Conservation (phyloP, 2,888 invertebrate species). For the Glyphotaelius pellucidus region DNA sequence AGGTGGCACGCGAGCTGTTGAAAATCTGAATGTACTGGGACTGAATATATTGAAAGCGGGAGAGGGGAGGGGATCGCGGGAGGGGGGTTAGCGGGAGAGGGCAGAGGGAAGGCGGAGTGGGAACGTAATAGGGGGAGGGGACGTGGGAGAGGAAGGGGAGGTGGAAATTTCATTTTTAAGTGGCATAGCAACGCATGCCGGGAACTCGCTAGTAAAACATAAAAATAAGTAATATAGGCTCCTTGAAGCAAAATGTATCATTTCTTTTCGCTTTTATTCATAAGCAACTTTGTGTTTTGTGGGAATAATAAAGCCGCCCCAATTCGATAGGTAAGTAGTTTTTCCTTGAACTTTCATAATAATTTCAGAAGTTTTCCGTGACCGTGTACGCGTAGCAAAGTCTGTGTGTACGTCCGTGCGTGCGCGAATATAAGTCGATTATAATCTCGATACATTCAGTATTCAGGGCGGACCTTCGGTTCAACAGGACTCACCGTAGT, state of each 20-base stretch:
- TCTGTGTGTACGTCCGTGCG: neutral
- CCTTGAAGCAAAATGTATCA: neutral
- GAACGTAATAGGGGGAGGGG: too few relatives aligned
- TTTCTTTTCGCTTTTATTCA: neutral
- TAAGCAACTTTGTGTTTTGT: neutral
- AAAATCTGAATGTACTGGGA: too few relatives aligned
- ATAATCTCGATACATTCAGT: slow-evolving; percentile 61
- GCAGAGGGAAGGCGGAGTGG: too few relatives aligned
- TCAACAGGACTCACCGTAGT: slow-evolving; percentile 59
- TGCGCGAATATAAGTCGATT: slow-evolving; percentile 51
- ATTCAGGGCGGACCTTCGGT: slow-evolving; percentile 58
- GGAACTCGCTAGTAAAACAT: neutral
- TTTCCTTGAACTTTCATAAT: neutral
- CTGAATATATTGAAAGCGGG: too few relatives aligned
- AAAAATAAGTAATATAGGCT: neutral
- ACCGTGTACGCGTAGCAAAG: neutral
- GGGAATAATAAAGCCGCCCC: neutral
- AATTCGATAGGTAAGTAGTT: neutral
- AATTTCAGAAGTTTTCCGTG: slow-evolving; percentile 1
- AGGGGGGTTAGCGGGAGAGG: too few relatives aligned
- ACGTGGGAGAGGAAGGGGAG: too few relatives aligned
- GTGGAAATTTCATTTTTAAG: too few relatives aligned
- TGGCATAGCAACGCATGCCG: too few relatives aligned
- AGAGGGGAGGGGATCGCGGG: too few relatives aligned
- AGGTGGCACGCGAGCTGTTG: too few relatives aligned